These are phyloP conservation scores for Orchesella flavescens DNA, from an alignment of 2,888 invertebrate genomes.

Conservation along the genomic window DNA sequence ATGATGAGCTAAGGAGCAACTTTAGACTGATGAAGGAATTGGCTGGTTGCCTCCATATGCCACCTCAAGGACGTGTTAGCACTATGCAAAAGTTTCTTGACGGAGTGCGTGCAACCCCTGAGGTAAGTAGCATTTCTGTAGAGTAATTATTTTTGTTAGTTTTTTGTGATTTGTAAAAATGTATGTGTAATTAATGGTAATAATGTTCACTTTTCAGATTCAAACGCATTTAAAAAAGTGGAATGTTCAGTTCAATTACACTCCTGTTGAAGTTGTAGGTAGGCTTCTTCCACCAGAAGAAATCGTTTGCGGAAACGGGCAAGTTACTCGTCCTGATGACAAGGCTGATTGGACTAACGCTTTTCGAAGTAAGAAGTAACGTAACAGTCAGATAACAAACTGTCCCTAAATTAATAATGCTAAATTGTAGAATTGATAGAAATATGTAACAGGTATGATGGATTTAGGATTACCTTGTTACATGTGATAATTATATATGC, in stretches of 20 bases:
- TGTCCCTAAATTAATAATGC: no score
- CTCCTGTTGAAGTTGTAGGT: constrained; percentile 9
- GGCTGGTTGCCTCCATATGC: constrained; percentile 37
- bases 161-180: no score
- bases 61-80: neutral
- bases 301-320: neutral
- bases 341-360: constrained; percentile 55
- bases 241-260: neutral
- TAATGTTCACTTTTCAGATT: constrained; percentile 18
- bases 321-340: constrained; percentile 11
- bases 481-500: no score
- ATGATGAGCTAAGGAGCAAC: constrained; percentile 20
- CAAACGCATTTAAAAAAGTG: neutral
- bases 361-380: no score
- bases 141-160: neutral
- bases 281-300: constrained; percentile 8
- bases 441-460: no score
- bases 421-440: no score
- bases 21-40: constrained; percentile 42
- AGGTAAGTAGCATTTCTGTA: neutral
- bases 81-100: constrained; percentile 25
- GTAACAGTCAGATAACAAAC: constrained; percentile 35
- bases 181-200: no score
- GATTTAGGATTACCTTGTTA: no score
- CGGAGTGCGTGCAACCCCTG: neutral